phyloP scores from a whole-genome alignment of 1,140 invertebrate species.

The Penaeus japonicus region DNA sequence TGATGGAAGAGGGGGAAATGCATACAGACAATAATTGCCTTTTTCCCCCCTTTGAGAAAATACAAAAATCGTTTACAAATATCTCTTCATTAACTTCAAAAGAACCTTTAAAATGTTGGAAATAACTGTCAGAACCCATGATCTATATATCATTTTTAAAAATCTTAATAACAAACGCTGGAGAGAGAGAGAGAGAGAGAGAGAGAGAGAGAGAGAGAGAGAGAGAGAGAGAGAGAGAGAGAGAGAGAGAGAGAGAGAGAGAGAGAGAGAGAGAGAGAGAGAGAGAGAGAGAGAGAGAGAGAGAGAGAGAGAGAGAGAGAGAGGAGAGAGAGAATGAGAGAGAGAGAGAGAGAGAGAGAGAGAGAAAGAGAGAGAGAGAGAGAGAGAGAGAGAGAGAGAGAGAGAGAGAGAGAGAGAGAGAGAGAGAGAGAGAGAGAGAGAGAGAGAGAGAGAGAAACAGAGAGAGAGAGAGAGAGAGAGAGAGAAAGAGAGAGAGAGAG shows the following conservation, averaged over 20 bases:
- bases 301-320: not conserved
- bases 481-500: not conserved
- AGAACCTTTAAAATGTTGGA: too few species aligned
- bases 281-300: not conserved
- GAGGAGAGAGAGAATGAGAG: not conserved
- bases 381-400: not conserved
- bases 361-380: not conserved
- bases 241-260: conserved; percentile 30
- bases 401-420: not conserved
- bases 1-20: not conserved
- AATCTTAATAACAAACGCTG: not conserved
- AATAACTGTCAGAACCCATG: too few species aligned
- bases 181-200: not conserved
- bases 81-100: too few species aligned
- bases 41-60: too few species aligned
- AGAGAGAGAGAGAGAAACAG: not conserved
- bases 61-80: too few species aligned
- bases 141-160: not conserved
- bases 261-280: not conserved
- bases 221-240: conserved; percentile 21
- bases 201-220: not conserved
- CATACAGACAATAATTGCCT: not conserved
- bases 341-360: not conserved
- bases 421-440: too few species aligned
- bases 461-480: not conserved